Evolutionary conservation across 2,888 invertebrate genomes (phyloP), one percentile per base, ranked within the genome.

Genomic region (Cheiracanthium punctorium): DNA sequence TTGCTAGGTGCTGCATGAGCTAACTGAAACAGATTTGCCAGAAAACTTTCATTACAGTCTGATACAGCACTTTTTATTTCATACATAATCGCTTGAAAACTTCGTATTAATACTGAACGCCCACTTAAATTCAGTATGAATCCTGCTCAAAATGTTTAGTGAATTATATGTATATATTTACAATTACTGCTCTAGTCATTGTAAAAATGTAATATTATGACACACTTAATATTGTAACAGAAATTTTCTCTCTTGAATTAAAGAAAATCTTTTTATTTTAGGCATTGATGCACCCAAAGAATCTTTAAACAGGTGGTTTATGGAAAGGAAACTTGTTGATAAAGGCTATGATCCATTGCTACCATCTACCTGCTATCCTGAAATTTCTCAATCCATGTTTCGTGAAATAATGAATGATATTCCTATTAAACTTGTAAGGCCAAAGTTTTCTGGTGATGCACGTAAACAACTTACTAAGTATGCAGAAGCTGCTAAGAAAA

Each of bases 341-440:
- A 95, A 94, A 90, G 98, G 98, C 0, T 95, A 94, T 80, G 98
- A 98, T 93, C 96, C 98, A 0, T 92, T 98, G 74, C 93, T 98
- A 73, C 98, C 98, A 8, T 97, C 97, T 91, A 95, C 95, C 91
- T 98, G 98, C 92, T 94, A 95, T 90, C 96, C 96, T 0, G 98
- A 98, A 92, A 95, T 98, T 90, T 98, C 98, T 5, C 94, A 95
- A 91, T 96, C 96, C 0, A 97, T 98, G 98, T 97, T 97, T 92
- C 95, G 97, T 89, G 98, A 98, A 93, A 97, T 98, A 77, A 98
- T 98, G 97, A 96, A 97, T 92, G 98, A 98, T 92, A 97, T 99
- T 91, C 98, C 98, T 12, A 96, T 98, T 87, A 98, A 97, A 92
- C 94, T 98, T 86, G 95, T 96, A n/a, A 95, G 97, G 91, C 98